A percentile compares a stretch with the other conserved stretches of the same genome.
Evolutionary conservation across 2,113 vertebrate genomes (phyloP).

Genomic region (Cynocephalus volans): DNA sequence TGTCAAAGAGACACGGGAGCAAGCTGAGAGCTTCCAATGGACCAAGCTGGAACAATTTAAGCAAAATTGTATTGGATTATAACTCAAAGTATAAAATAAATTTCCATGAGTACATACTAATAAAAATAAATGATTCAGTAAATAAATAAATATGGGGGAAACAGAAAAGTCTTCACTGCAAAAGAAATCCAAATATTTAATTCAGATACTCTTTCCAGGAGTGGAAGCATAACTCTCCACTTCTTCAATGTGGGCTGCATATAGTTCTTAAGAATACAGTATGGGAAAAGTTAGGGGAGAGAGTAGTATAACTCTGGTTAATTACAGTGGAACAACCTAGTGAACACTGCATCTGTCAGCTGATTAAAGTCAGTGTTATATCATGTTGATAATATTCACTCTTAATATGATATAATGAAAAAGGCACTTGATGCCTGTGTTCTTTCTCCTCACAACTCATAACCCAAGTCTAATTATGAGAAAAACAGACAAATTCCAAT

Average conservation of each 20-base stretch:
- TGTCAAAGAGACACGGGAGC: background rate
- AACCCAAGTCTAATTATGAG: background rate
- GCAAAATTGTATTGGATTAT: background rate
- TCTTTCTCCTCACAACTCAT: background rate
- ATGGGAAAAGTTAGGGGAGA: background rate
- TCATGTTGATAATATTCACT: background rate
- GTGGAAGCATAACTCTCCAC: background rate
- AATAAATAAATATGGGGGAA: background rate
- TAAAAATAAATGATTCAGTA: background rate
- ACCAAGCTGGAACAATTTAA: background rate
- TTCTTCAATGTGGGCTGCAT: background rate
- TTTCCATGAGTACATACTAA: background rate
- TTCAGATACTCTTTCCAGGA: background rate
- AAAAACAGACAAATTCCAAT: background rate
- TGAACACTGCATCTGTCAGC: background rate
- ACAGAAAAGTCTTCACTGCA: background rate
- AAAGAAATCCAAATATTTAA: background rate
- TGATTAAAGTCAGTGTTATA: background rate
- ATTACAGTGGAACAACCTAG: background rate
- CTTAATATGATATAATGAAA: background rate
- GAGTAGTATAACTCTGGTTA: background rate
- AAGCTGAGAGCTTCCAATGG: background rate
- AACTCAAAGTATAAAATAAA: background rate
- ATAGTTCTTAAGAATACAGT: background rate
- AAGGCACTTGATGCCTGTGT: background rate